These are phyloP conservation scores for Argyrosomus regius DNA, from an alignment of 2,797 vertebrate genomes.

Conservation along the genomic window DNA sequence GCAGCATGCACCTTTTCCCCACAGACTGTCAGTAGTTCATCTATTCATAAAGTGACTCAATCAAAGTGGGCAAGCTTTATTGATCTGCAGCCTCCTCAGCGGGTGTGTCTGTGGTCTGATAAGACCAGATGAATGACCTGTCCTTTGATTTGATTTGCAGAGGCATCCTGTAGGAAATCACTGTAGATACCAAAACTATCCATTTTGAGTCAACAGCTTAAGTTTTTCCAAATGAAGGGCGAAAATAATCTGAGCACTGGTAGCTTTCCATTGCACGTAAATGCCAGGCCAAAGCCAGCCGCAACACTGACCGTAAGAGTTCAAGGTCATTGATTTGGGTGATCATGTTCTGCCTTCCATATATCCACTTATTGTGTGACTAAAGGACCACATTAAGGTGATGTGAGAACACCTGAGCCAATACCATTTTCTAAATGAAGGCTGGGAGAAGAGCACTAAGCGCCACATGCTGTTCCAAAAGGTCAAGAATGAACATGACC, in stretches of 20 bases:
- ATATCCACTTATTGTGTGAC: background rate
- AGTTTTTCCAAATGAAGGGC: slow-evolving; percentile 24
- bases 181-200: slow-evolving; percentile 26
- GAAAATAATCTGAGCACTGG: background rate
- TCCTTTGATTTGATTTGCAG: slow-evolving; percentile 54
- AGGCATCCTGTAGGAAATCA: slow-evolving; percentile 35
- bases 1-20: slow-evolving; percentile 61
- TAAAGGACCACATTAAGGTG: background rate
- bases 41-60: slow-evolving; percentile 46
- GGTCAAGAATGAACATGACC: background rate
- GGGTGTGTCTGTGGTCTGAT: slow-evolving; percentile 36
- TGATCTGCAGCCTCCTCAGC: slow-evolving; percentile 47
- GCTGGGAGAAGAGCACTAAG: background rate
- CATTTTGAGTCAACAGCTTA: slow-evolving; percentile 17
- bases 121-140: slow-evolving; percentile 47
- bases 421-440: background rate
- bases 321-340: background rate
- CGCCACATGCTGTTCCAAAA: background rate
- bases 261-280: background rate
- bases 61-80: slow-evolving; percentile 47
- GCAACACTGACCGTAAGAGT: background rate
- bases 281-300: background rate
- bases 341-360: background rate
- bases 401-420: slow-evolving; percentile 8
- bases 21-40: background rate